Base-by-base conservation (phyloP, 2,888 invertebrate genomes). In the Zaprionus lineosus region DNA sequence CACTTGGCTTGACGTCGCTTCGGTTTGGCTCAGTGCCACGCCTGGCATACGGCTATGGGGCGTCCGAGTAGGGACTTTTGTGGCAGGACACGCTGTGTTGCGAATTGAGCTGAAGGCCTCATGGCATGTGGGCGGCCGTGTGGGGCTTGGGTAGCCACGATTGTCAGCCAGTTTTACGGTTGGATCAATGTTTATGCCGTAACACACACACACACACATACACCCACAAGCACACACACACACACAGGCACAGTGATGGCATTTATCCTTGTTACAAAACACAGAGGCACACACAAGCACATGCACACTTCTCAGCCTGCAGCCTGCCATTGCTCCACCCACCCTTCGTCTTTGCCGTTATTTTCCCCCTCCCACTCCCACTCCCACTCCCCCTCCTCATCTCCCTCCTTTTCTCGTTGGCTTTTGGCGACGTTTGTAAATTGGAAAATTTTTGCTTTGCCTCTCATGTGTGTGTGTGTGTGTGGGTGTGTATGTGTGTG, bases 151-250 rank as follows among this genome's bases (percentile, higher is more conserved):
- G 26, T 15, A 41, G 39, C 48, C 74, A 65, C 84, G 79, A 72
- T 83, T 83, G 81, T 83, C 84, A 83, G 84, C 68, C 71, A 76
- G 76, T 73, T 77, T 77, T 84, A 83, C 76, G 72, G 78, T 79
- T 79, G 76, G 85, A 84, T 86, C 87, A 85, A 85, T 85, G 87
- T 81, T 84, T 74, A 74, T 85, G 77, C 69, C 77, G 47, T 72
- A 60, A 67, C 61, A 68, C 57, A 68, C 58, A 44, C 55, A 70
- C 58, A 61, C 55, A 56, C 26, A 56, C 7, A 57, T 5, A 43
- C 12, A 44, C 15, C n/a, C n/a, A n/a, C n/a, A n/a, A n/a, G n/a
- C n/a, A n/a, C n/a, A 68, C 36, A 66, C 53, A 44, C 31, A 60
- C 26, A 61, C 26, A 50, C 47, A 70, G 24, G 28, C 61, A 53